Base-by-base conservation (phyloP, 2,888 invertebrate species). In the Eustalomyia histrio region DNA sequence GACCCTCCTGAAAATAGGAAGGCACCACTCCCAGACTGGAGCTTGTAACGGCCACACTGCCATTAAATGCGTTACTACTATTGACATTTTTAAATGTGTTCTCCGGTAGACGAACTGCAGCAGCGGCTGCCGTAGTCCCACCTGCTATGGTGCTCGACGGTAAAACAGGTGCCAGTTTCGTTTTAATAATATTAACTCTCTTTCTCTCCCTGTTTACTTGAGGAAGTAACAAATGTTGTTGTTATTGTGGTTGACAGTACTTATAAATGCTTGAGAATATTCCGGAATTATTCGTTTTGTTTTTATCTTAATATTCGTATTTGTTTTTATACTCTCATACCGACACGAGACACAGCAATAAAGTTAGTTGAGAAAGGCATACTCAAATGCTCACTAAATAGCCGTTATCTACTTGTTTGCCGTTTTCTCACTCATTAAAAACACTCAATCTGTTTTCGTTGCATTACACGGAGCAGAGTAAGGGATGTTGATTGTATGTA, bases 111-210 rank as follows among this genome's bases (percentile, higher is more conserved):
- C 84, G 72, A 79, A 83, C 80, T 83, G 84, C 78, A 83, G 85
- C 79, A 80, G 75, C 80, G 43, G 83, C 63, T 76, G 78, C 72
- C 75, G 83, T 71, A 57, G 76, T 65, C 57, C 75, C 74, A 68
- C 79, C 71, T 79, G 83, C 80, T 82, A 75, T 71, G 39, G 63
- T 83, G 64, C 73, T 81, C 74, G 86, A 86, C 73, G 90, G 90
- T 85, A 89, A 82, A 85, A 90, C 90, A 83, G 90, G 90, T 86
- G 90, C 90, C 90, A 90, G 89, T 84, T 88, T 87, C 85, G 79
- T 78, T 83, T 78, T 67, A 55, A 73, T 68, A 78, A 29, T 78
- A 52, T 50, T 47, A 74, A 71, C 33, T 33, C n/a, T 29, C 5
- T 2, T 5, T 24, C 29, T 29, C 29, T 29, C 65, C 68, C 21